Evolutionary conservation across 2,113 vertebrate species (phyloP).

Genomic region (human (Homo sapiens)): GRCh38 chr6:73639001-73639500

Average conservation of each 20-base stretch:
- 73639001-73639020: slow-evolving; percentile 26
- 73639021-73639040: not conserved
- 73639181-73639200: not conserved
- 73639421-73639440: not conserved
- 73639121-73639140: not conserved
- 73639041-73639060: not conserved
- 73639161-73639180: not conserved
- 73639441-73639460: not conserved
- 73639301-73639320: not conserved
- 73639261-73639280: not conserved
- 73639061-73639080: not conserved
- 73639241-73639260: not conserved
- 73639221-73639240: not conserved
- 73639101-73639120: not conserved
- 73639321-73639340: not conserved
- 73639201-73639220: not conserved
- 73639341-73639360: not conserved
- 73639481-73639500: not conserved
- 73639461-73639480: not conserved
- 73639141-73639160: not conserved
- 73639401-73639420: not conserved
- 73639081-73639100: not conserved
- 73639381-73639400: not conserved
- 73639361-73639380: not conserved
- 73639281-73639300: not conserved